These are phyloP conservation scores for Zaprionus bogoriensis DNA, from an alignment of 2,888 invertebrate genomes.

Conservation along the genomic window DNA sequence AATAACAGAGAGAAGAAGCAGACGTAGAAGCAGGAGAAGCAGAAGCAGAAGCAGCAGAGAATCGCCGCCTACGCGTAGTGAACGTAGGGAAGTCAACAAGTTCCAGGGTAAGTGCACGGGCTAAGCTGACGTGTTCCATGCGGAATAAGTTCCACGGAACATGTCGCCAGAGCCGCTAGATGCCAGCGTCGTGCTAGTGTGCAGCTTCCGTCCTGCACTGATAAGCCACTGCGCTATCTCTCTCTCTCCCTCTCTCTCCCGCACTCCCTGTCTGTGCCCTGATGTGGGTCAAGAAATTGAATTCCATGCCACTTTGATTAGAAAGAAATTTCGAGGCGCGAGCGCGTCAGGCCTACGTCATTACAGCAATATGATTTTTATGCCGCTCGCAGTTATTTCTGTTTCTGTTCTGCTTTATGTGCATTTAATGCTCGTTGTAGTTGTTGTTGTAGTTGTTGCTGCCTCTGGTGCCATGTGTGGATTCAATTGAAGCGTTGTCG, in stretches of 20 bases:
- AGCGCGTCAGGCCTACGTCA: conserved; percentile 30
- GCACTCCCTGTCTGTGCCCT: too few species aligned
- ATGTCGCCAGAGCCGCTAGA: not conserved
- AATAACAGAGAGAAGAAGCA: conserved; percentile 27
- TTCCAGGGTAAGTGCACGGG: conserved; percentile 33
- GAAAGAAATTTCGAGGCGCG: conserved; percentile 58
- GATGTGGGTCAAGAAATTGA: conserved; percentile 58
- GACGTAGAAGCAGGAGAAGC: not conserved
- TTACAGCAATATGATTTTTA: conserved; percentile 24
- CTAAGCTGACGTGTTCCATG: conserved; percentile 61
- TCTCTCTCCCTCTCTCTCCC: too few species aligned
- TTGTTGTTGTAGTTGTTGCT: conserved; percentile 10
- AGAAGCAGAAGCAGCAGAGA: conserved; percentile 2
- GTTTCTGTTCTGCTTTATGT: conserved; percentile 4
- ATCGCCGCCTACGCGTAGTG: too few species aligned
- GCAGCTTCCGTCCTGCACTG: conserved; percentile 63
- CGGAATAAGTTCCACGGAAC: not conserved
- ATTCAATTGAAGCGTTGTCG: conserved; percentile 36
- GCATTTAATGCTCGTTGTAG: conserved; percentile 20
- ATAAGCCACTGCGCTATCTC: conserved; percentile 41
- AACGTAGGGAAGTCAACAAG: conserved; percentile 58
- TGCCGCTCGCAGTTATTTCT: conserved; percentile 7
- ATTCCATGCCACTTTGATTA: conserved; percentile 60
- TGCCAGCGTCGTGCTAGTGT: conserved; percentile 8
- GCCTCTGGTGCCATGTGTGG: conserved; percentile 35